These are phyloP conservation scores for Anhinga rufa DNA, from an alignment of 2,113 vertebrate genomes.

Conservation along the genomic window DNA sequence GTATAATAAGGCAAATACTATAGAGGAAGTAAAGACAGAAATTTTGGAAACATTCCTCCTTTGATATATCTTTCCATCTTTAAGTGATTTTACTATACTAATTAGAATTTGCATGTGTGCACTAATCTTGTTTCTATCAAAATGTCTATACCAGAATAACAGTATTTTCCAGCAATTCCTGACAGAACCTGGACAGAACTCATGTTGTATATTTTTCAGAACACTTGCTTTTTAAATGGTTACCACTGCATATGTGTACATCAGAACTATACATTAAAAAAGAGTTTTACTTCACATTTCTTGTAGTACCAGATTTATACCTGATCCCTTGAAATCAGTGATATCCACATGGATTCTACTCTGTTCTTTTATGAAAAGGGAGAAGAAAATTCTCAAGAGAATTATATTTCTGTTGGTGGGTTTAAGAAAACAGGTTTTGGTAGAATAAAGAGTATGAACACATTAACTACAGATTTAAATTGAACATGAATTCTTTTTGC, in stretches of 20 bases:
- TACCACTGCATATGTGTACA: background rate
- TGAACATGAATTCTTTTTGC: background rate
- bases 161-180: background rate
- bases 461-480: background rate
- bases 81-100: background rate
- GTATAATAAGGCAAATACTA: background rate
- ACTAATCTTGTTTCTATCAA: background rate
- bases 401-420: background rate
- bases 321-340: background rate
- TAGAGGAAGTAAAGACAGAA: background rate
- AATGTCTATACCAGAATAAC: background rate
- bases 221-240: background rate
- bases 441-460: background rate
- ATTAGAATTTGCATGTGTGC: background rate
- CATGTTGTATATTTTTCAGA: background rate
- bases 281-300: background rate
- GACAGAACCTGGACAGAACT: background rate
- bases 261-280: background rate
- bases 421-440: background rate
- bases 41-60: background rate
- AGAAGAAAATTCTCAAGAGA: background rate
- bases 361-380: background rate
- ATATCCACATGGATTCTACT: background rate
- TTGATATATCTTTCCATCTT: background rate
- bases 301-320: background rate